These are phyloP conservation scores for Chascanopsetta lugubris DNA, from an alignment of 2,113 vertebrate species.

Conservation along the genomic window DNA sequence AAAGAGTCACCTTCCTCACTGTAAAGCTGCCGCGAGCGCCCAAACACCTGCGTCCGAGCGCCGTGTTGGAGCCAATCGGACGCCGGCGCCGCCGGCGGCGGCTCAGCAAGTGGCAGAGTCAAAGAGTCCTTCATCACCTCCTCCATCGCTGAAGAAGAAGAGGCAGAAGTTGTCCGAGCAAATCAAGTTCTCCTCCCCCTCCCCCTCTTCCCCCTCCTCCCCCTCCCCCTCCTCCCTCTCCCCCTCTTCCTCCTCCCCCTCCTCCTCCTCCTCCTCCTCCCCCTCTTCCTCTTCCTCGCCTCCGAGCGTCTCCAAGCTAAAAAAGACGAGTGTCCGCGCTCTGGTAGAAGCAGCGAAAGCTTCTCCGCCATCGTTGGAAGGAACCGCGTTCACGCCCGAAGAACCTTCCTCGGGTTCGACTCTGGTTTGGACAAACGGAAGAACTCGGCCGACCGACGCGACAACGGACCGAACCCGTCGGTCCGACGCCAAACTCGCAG, in stretches of 20 bases:
- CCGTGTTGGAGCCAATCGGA: not conserved
- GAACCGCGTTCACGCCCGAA: not conserved
- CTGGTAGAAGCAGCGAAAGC: slow-evolving; percentile 48
- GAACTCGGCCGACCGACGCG: not conserved
- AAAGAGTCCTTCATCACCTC: not conserved
- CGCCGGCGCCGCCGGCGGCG: not conserved
- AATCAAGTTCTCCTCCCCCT: slow-evolving; percentile 8
- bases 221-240: not conserved
- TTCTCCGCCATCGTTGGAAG: not conserved
- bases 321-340: slow-evolving; percentile 43
- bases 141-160: slow-evolving; percentile 39
- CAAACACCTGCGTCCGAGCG: slow-evolving; percentile 15
- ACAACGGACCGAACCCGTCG: not conserved
- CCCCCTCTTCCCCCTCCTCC: not conserved
- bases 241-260: not conserved
- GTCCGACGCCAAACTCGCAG: slow-evolving; percentile 20
- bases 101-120: not conserved
- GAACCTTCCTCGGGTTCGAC: not conserved
- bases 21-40: slow-evolving; percentile 71
- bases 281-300: not conserved
- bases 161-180: slow-evolving; percentile 45
- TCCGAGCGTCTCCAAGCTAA: slow-evolving; percentile 24
- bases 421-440: not conserved
- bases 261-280: not conserved
- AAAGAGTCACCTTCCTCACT: slow-evolving; percentile 88